phyloP scores from a whole-genome alignment of 2,888 invertebrate species.

The Adela reaumurella region DNA sequence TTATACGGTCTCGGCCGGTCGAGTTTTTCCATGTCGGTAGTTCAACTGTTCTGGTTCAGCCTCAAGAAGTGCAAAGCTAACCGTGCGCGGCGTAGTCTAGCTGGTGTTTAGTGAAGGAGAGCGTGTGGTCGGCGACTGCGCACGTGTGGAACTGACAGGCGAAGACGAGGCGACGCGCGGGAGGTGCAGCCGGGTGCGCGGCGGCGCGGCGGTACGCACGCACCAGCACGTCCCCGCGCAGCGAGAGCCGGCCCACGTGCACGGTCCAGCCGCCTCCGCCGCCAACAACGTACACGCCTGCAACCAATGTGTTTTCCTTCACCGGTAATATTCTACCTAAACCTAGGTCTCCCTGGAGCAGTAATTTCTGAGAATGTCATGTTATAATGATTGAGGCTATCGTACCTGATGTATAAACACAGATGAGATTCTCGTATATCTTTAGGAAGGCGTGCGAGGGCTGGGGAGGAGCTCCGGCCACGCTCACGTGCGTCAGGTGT shows the following conservation, averaged over 20 bases:
- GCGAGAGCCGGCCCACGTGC: constrained; percentile 60
- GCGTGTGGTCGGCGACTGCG: constrained; percentile 80
- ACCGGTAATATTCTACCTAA: no score
- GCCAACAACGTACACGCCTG: constrained; percentile 67
- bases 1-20: no score
- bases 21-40: no score
- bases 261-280: constrained; percentile 62
- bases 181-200: constrained; percentile 20
- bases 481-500: constrained; percentile 81
- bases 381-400: background rate
- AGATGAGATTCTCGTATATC: constrained; percentile 88
- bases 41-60: no score
- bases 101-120: constrained; percentile 82
- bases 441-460: constrained; percentile 68
- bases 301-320: no score
- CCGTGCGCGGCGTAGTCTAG: constrained; percentile 82
- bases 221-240: constrained; percentile 86
- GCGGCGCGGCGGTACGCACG: constrained; percentile 80
- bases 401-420: constrained; percentile 81
- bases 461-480: constrained; percentile 80
- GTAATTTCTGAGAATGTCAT: no score
- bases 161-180: constrained; percentile 67
- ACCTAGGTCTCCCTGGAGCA: no score
- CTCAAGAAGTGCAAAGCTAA: constrained; percentile 19
- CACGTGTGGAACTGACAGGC: constrained; percentile 93